Percentiles rank a stretch among this genome's conserved stretches.
Conservation (phyloP, 2,888 invertebrate genomes). For the Limulus polyphemus region DNA sequence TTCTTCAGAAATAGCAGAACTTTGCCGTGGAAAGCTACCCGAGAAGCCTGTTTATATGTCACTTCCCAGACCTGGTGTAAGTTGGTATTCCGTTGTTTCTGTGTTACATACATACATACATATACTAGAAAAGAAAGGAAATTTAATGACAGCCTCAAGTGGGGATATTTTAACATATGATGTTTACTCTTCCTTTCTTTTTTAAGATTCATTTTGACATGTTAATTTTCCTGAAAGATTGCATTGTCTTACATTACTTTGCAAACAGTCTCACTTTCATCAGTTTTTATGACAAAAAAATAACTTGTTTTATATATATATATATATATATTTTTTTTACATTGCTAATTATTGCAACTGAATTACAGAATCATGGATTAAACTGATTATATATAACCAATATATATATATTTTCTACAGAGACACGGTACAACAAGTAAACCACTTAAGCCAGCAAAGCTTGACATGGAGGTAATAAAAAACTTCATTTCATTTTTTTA, state of each 20-base stretch:
- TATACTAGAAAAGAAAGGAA: background rate
- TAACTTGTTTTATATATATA: no score
- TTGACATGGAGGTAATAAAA: constrained; percentile 61
- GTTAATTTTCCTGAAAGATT: background rate
- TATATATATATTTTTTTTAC: no score
- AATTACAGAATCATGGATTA: no score
- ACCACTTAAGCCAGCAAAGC: constrained; percentile 71
- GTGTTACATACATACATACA: constrained; percentile 1
- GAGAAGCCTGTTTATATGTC: constrained; percentile 81
- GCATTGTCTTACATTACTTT: background rate
- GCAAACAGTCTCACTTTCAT: background rate
- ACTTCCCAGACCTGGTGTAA: constrained; percentile 82
- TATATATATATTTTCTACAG: constrained; percentile 40
- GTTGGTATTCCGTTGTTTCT: constrained; percentile 26
- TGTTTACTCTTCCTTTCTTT: no score
- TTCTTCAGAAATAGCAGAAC: constrained; percentile 68
- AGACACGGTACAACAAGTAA: constrained; percentile 94
- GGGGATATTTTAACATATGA: no score
- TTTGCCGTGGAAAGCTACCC: constrained; percentile 55
- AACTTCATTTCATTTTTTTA: constrained; percentile 7
- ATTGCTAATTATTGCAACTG: no score
- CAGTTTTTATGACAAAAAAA: no score
- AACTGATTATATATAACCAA: no score
- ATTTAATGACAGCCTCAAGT: no score
- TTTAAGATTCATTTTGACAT: no score